Conservation (phyloP, 2,113 vertebrate species). For the Syrrhaptes paradoxus region DNA sequence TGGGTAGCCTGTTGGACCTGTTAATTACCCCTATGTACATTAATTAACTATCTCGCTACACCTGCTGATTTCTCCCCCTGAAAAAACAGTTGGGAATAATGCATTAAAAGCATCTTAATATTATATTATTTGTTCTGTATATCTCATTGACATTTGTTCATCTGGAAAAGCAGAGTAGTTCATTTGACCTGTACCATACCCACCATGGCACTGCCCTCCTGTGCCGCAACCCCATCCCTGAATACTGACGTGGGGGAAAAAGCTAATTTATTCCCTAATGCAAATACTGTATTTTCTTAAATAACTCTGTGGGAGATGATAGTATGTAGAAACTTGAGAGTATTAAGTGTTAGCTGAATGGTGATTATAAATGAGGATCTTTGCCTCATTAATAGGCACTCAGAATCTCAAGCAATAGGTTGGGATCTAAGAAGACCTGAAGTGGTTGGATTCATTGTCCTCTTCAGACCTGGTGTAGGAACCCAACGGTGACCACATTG, state of each 20-base stretch:
- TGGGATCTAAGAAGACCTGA: background rate
- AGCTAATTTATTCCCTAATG: background rate
- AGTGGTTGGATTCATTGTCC: background rate
- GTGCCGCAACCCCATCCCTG: background rate
- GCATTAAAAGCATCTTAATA: background rate
- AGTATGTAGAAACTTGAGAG: background rate
- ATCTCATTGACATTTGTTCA: background rate
- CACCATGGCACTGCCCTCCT: accelerated
- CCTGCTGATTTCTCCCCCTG: background rate
- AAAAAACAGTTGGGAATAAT: background rate
- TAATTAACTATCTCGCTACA: background rate
- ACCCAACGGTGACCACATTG: background rate
- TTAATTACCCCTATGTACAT: background rate
- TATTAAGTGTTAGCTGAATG: background rate
- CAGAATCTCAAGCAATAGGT: accelerated
- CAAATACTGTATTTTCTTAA: background rate
- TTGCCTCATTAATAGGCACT: background rate
- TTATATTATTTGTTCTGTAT: background rate
- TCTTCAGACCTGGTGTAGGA: background rate
- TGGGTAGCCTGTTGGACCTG: background rate
- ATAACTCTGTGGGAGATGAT: background rate
- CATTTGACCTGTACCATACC: background rate
- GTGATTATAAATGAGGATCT: background rate
- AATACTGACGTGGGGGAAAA: background rate
- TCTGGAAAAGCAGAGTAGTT: background rate